Percentiles rank a stretch among this genome's conserved stretches.
Evolutionary conservation across 1,140 invertebrate species (phyloP).

Genomic region (Araneus ventricosus): DNA sequence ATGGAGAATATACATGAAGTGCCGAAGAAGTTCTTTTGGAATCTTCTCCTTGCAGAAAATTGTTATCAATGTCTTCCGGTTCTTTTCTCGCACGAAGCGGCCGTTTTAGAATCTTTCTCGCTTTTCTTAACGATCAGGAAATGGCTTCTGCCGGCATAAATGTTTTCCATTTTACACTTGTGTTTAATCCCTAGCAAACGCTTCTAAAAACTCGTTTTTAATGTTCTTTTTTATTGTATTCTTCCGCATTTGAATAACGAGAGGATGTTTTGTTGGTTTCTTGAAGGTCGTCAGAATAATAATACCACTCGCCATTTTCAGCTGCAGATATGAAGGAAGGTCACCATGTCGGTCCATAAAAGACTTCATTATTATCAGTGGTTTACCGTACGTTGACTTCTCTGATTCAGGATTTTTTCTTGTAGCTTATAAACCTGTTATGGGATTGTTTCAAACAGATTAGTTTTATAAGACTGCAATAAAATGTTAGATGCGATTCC

Average conservation of each 20-base stretch:
- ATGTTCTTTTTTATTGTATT: not conserved
- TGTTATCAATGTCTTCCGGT: not conserved
- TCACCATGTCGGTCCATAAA: slow-evolving; percentile 18
- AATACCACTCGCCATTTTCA: not conserved
- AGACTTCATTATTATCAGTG: slow-evolving; percentile 25
- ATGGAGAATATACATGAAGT: too few species aligned
- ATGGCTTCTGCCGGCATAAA: not conserved
- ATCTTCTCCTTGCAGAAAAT: not conserved
- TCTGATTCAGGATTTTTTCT: not conserved
- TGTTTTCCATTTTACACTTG: not conserved
- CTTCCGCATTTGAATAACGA: slow-evolving; percentile 40
- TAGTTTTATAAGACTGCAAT: slow-evolving; percentile 17
- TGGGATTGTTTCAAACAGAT: not conserved
- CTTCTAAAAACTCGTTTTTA: slow-evolving; percentile 35
- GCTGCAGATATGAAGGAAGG: not conserved
- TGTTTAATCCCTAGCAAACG: not conserved
- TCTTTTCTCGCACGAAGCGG: not conserved
- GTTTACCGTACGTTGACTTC: slow-evolving; percentile 44
- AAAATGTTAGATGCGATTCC: not conserved
- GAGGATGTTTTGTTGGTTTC: slow-evolving; percentile 20
- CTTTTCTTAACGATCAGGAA: slow-evolving; percentile 7
- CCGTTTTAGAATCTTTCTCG: not conserved
- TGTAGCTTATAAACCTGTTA: not conserved
- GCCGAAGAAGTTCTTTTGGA: not conserved
- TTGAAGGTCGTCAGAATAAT: slow-evolving; percentile 28